Evolutionary conservation across 1,140 invertebrate species (phyloP), one percentile per base, ranked within the genome.

Genomic region (Halesus radiatus): DNA sequence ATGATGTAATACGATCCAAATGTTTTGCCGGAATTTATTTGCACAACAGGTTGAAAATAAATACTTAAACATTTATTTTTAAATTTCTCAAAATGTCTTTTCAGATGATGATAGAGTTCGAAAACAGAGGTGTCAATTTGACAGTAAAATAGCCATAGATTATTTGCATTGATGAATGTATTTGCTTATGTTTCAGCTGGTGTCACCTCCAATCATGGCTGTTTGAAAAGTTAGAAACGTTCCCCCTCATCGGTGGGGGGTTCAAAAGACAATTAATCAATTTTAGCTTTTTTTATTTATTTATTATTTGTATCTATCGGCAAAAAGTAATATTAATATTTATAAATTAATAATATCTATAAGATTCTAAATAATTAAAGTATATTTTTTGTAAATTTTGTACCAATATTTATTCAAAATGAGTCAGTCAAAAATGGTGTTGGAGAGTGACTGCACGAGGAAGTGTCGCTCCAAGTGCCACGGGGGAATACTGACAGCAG

Each of bases 401-500:
- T 15, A 18, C 8, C 26, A 26, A 26, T 45, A 5, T 56, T 23
- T 62, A n/a, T 80, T 29, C n/a, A 80, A 80, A 75, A 89, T 90
- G 88, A 89, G 85, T 87, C 88, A 87, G 80, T 82, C 84, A 66
- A 86, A 86, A 58, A 37, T 73, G 20, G 62, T 50, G 18, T 50
- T 74, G 53, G 80, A 80, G 79, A 86, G 58, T 32, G 89, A 90
- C 78, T 92, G 92, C 85, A 91, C 89, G 8, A 87, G 85, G 29
- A 88, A 88, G 80, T 94, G 93, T 83, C 89, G 88, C 76, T 94
- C 92, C n/a, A 86, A 87, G 22, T 84, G 87, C 72, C 93, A 94
- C 86, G 93, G 91, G n/a, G 87, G 90, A 56, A 85, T 89, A 60
- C 84, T 94, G 3, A 92, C 91, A 68, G 87, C 91, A 84, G 90